A percentile compares a stretch with the other conserved stretches of the same genome.
Conservation (phyloP, 2,888 invertebrate genomes). For the Callimorpha dominula region DNA sequence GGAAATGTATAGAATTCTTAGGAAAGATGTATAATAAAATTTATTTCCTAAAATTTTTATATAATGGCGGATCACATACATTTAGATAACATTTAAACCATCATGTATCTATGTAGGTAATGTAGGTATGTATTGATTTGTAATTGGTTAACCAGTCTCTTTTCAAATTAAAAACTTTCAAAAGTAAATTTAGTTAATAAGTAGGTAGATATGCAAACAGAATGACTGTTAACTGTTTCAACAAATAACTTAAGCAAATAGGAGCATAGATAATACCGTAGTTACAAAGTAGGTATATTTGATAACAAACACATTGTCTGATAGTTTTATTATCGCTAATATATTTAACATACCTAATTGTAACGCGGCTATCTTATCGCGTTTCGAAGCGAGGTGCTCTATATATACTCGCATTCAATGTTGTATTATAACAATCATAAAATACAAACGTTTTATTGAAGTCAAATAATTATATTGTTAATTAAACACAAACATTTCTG, state of each 20-base stretch:
- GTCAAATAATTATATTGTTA: background rate
- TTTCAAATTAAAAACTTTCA: background rate
- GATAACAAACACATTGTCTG: slow-evolving; percentile 50
- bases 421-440: background rate
- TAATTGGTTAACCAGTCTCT: background rate
- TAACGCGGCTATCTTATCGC: slow-evolving; percentile 45
- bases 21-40: no score
- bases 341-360: slow-evolving; percentile 46
- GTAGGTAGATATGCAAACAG: background rate
- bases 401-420: slow-evolving; percentile 8
- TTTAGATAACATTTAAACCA: no score
- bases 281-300: slow-evolving; percentile 39
- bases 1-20: no score
- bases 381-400: slow-evolving; percentile 15
- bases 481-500: background rate
- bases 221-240: background rate
- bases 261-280: slow-evolving; percentile 43
- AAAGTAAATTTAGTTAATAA: background rate
- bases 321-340: slow-evolving; percentile 48
- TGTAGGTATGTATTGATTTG: background rate
- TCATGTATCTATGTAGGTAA: no score
- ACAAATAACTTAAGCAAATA: slow-evolving; percentile 28
- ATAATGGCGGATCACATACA: no score
- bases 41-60: no score
- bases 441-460: background rate